A percentile compares a stretch with the other conserved stretches of the same genome.
phyloP scores from a whole-genome alignment of 1,140 invertebrate species.

The Drosophila carrolli region DNA sequence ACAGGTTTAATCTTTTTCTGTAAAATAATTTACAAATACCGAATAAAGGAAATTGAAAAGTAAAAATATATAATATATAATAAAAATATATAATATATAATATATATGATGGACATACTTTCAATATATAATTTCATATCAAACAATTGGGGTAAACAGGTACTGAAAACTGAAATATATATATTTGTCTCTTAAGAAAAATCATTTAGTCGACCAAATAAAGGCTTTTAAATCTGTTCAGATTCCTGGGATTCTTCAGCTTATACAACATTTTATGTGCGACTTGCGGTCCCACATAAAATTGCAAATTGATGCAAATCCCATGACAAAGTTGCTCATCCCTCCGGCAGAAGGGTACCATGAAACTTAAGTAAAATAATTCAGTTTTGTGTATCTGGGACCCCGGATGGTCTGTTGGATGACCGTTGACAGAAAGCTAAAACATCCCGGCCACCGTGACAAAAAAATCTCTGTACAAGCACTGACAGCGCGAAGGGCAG shows the following conservation, averaged over 20 bases:
- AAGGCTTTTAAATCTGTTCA: background rate
- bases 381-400: slow-evolving; percentile 18
- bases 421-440: slow-evolving; percentile 24
- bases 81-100: too few relatives aligned
- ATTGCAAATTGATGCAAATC: slow-evolving; percentile 32
- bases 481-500: slow-evolving; percentile 44
- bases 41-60: too few relatives aligned
- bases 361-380: slow-evolving; percentile 39
- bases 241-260: background rate
- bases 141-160: too few relatives aligned
- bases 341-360: background rate
- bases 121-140: too few relatives aligned
- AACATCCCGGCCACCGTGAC: slow-evolving; percentile 6
- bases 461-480: slow-evolving; percentile 34
- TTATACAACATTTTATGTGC: background rate
- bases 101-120: too few relatives aligned
- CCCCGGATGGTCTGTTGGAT: slow-evolving; percentile 34
- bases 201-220: too few relatives aligned
- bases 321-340: slow-evolving; percentile 1
- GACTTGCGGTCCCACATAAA: background rate
- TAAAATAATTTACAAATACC: too few relatives aligned
- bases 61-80: too few relatives aligned
- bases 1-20: too few relatives aligned
- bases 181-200: too few relatives aligned
- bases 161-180: too few relatives aligned